Base-by-base conservation (phyloP, 2,797 vertebrate genomes). In the Chrosomus eos region DNA sequence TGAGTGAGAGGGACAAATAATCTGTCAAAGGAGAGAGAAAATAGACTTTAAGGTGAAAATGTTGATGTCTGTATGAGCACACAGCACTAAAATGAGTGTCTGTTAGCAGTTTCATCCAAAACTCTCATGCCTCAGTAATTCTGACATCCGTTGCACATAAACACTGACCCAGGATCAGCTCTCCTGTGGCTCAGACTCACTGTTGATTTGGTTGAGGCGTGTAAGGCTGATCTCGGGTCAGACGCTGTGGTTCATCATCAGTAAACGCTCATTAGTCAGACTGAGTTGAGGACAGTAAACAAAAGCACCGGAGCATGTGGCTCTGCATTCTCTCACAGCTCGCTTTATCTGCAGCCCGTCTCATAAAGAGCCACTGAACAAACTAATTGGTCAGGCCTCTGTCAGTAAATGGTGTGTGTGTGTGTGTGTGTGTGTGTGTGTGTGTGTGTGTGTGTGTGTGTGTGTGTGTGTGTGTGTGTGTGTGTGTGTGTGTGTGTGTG, bases 301-400 rank as follows among this genome's bases (percentile, higher is more conserved):
- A 26, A 33, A 76, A 38, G 33, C 21, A 58, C 21, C 11, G 4
- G 51, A 58, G 28, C 73, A 36, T 75, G 73, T 75, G 73, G 11
- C 19, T 75, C 36, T 55, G 53, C 58, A 28, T 62, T 77, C 75
- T 43, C 75, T 77, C 75, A 28, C 53, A 43, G 55, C 23, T 60
- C 16, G 8, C 75, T 76, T 76, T 76, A 78, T 78, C 75, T 62
- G 75, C 8, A 10, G 8, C 3, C 9, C 16, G 0, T 78, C 5
- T 43, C 36, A 62, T 78, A 62, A 77, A 60, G 53, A 78, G 36
- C 16, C 75, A 62, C 36, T 62, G 55, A 43, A 62, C 36, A 36
- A 62, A 77, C 55, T 58, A 77, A 77, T 78, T 78, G 55, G 75
- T 78, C 55, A 43, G 55, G 55, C 36, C 58, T 58, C 51, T 76